These are phyloP conservation scores for Papilio dardanus DNA, from an alignment of 1,140 invertebrate species.

Conservation along the genomic window DNA sequence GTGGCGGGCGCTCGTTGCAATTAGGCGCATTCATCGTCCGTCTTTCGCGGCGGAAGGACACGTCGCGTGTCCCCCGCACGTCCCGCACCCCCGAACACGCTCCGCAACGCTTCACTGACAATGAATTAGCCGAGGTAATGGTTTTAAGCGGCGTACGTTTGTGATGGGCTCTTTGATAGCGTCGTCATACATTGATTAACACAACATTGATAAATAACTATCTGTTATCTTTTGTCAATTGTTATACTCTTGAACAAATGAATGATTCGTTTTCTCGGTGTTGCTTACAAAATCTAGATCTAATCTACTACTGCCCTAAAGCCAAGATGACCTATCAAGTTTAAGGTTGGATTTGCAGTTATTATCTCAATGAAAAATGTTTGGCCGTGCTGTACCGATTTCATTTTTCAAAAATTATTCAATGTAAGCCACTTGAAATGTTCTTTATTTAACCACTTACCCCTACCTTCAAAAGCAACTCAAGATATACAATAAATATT, in stretches of 20 bases:
- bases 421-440: not conserved
- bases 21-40: constrained; percentile 68
- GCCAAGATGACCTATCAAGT: not conserved
- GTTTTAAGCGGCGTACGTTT: constrained; percentile 49
- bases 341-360: not conserved
- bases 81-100: constrained; percentile 43
- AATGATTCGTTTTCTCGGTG: too few relatives aligned
- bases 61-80: constrained; percentile 55
- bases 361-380: not conserved
- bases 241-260: not conserved
- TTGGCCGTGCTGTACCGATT: not conserved
- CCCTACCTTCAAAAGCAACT: not conserved
- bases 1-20: constrained; percentile 64
- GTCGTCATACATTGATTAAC: constrained; percentile 5
- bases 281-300: too few relatives aligned
- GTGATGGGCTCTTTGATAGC: constrained; percentile 10
- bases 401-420: not conserved
- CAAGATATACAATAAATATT: not conserved
- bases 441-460: not conserved
- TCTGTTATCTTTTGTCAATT: too few relatives aligned
- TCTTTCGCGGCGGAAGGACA: constrained; percentile 64
- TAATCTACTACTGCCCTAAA: not conserved
- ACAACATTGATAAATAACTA: not conserved
- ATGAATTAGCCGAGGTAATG: constrained; percentile 71
- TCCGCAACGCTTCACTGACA: constrained; percentile 55